Evolutionary conservation across 2,888 invertebrate species (phyloP), one percentile per base, ranked within the genome.

Genomic region (Noctua janthina): DNA sequence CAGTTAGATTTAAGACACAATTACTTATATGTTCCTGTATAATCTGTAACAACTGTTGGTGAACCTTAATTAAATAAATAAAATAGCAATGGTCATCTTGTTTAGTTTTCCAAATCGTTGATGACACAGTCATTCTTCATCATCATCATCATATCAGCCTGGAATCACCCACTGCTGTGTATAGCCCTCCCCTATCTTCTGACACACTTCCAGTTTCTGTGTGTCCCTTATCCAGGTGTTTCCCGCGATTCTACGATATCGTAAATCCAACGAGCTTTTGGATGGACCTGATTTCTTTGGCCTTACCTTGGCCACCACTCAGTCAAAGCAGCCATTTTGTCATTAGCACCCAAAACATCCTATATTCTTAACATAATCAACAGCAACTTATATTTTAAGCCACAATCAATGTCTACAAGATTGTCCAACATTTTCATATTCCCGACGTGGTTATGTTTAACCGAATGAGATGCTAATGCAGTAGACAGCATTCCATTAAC

Each of bases 401-500:
- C 66, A 78, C 66, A 78, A 69, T 56, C 20, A 66, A 67, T 59
- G n/a, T 67, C 51, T 29, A 17, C 15, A 49, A 56, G 67, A 85
- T 43, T 75, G 69, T 62, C 13, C 8, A 66, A 62, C 43, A 76
- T 78, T 88, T 82, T 74, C 87, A 87, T 81, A 87, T 79, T 77
- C 68, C n/a, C 79, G 83, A 87, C 77, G 83, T 75, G 70, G n/a
- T 64, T 78, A 23, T 74, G 76, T 78, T 74, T 51, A 67, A n/a
- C 29, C 0, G 67, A 68, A 81, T 81, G 43, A 82, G 84, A 90
- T 90, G 91, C 88, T 87, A 91, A 91, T 90, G 82, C 78, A 76
- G 43, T 68, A 74, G 87, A 91, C 90, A 74, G 77, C 91, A 91
- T 91, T 90, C 91, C 91, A 59, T 71, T 71, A 39, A 13, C 76